phyloP scores from a whole-genome alignment of 1,140 invertebrate species.

The Agrilus planipennis region DNA sequence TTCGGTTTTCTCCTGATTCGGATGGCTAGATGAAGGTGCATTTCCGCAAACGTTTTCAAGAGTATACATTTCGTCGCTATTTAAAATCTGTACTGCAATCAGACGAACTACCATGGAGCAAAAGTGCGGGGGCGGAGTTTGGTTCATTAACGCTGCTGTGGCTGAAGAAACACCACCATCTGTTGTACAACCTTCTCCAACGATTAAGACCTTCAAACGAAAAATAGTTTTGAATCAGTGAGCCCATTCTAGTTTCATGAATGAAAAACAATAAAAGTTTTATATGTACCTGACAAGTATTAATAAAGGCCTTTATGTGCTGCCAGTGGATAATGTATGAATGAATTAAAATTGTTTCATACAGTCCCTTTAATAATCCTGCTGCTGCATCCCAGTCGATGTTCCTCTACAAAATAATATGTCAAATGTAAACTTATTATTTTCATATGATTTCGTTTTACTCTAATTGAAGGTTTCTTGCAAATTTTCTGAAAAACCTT shows the following conservation, averaged over 20 bases:
- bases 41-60: constrained; percentile 91
- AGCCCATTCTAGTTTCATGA: too few species aligned
- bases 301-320: constrained; percentile 81
- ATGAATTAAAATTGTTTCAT: constrained; percentile 83
- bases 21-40: constrained; percentile 70
- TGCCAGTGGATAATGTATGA: constrained; percentile 95
- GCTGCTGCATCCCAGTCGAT: constrained; percentile 95
- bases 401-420: constrained; percentile 52
- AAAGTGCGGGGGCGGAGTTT: constrained; percentile 85
- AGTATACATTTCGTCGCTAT: constrained; percentile 82
- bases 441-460: constrained; percentile 29
- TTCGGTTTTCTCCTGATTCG: constrained; percentile 84
- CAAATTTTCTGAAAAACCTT: constrained; percentile 97
- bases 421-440: constrained; percentile 5
- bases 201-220: constrained; percentile 56
- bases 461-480: constrained; percentile 82
- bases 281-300: constrained; percentile 60
- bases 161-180: constrained; percentile 64
- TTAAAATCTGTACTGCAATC: constrained; percentile 87
- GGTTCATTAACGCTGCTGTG: constrained; percentile 65
- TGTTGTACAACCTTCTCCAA: constrained; percentile 52
- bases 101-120: constrained; percentile 91
- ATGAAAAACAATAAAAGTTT: constrained; percentile 2
- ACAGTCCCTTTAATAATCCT: constrained; percentile 85
- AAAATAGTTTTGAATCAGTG: background rate